Evolutionary conservation across 2,113 vertebrate genomes (phyloP).

Genomic region (Piprites chloris): DNA sequence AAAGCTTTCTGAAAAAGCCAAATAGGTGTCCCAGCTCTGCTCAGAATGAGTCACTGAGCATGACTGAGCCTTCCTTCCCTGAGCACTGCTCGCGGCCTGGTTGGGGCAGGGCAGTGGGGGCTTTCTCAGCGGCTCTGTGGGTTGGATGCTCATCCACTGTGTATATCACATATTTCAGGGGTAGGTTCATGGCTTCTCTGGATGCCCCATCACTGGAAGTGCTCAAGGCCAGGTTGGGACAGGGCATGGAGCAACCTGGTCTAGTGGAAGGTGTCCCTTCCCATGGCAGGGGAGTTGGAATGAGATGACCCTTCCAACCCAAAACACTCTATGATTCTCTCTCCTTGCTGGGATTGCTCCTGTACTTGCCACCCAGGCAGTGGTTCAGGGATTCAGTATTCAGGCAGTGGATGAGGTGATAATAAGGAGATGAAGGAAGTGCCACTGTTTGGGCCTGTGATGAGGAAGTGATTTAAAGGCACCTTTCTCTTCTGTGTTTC

Average conservation of each 20-base stretch:
- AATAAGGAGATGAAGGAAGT: background rate
- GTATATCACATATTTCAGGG: background rate
- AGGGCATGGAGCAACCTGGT: background rate
- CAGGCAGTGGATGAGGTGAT: background rate
- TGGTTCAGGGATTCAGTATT: background rate
- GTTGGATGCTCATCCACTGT: rapidly evolving
- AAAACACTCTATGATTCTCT: background rate
- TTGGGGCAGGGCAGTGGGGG: background rate
- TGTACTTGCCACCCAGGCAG: background rate
- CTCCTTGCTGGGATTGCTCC: background rate
- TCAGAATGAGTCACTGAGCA: rapidly evolving
- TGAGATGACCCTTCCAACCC: background rate
- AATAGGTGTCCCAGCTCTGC: background rate
- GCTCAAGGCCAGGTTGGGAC: background rate
- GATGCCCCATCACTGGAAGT: background rate
- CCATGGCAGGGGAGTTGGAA: background rate
- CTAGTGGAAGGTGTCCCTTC: background rate
- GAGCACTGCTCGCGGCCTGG: rapidly evolving
- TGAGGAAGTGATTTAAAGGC: background rate
- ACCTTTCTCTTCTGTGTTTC: background rate
- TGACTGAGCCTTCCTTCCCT: background rate
- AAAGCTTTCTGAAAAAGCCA: background rate
- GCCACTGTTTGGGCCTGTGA: background rate
- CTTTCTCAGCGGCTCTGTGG: rapidly evolving
- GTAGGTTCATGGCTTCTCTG: background rate